Percentiles rank a stretch among this genome's conserved stretches.
These are phyloP conservation scores for Psilanteris sp. DNA, from an alignment of 1,140 invertebrate species.

Conservation along the genomic window DNA sequence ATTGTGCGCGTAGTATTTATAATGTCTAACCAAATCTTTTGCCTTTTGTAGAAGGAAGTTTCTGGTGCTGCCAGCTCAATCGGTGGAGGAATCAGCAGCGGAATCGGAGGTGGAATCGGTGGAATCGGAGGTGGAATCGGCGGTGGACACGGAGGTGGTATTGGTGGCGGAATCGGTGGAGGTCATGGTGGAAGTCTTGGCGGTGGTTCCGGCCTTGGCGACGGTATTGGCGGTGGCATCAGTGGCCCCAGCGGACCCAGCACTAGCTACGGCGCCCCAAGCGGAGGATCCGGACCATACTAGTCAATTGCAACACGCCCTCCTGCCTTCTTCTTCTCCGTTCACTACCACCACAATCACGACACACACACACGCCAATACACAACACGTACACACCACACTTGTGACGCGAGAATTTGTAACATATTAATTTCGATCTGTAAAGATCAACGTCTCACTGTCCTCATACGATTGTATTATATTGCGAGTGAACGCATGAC, in stretches of 20 bases:
- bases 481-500: slow-evolving; percentile 67
- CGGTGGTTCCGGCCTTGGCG: slow-evolving; percentile 68
- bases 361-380: slow-evolving; percentile 50
- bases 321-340: slow-evolving; percentile 67
- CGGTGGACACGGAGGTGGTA: slow-evolving; percentile 71
- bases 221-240: slow-evolving; percentile 73
- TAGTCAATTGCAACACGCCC: slow-evolving; percentile 75
- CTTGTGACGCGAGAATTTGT: slow-evolving; percentile 65
- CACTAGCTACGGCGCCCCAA: slow-evolving; percentile 83
- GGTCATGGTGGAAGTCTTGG: slow-evolving; percentile 64
- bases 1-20: too few species aligned
- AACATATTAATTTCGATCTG: slow-evolving; percentile 64
- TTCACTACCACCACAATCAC: slow-evolving; percentile 51
- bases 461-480: slow-evolving; percentile 73
- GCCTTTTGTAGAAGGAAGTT: slow-evolving; percentile 74
- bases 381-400: slow-evolving; percentile 55
- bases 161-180: slow-evolving; percentile 63
- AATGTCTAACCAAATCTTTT: too few species aligned
- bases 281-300: slow-evolving; percentile 80
- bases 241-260: slow-evolving; percentile 80
- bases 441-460: slow-evolving; percentile 64
- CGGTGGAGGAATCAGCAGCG: slow-evolving; percentile 72
- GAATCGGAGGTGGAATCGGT: slow-evolving; percentile 71
- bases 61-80: slow-evolving; percentile 41
- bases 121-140: slow-evolving; percentile 61